Percentiles rank a stretch among this genome's conserved stretches.
These are phyloP conservation scores for Enoplosus armatus DNA, from an alignment of 2,797 vertebrate genomes.

Conservation along the genomic window DNA sequence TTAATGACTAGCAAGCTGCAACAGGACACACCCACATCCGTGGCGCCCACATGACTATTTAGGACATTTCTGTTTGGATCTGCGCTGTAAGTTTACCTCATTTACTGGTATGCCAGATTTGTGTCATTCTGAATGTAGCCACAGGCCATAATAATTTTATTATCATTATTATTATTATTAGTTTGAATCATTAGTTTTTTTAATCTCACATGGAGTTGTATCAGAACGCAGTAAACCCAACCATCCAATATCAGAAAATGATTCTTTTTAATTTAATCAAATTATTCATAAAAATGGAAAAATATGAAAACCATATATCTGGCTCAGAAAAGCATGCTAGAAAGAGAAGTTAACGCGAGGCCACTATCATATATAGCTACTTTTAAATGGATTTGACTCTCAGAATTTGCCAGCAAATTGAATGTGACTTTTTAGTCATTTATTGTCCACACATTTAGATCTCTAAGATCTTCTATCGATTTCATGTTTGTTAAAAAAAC, in stretches of 20 bases:
- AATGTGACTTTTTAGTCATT: not conserved
- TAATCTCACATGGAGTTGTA: not conserved
- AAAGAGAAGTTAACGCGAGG: not conserved
- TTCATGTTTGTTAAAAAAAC: not conserved
- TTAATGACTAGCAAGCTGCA: no score
- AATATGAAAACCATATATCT: not conserved
- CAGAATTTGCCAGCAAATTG: not conserved
- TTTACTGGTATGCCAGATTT: no score
- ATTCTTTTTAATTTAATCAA: not conserved
- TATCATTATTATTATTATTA: no score
- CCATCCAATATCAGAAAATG: not conserved
- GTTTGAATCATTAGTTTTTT: no score
- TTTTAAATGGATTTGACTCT: not conserved
- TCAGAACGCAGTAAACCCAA: not conserved
- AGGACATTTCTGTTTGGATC: no score
- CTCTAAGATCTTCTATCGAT: not conserved
- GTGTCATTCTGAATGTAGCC: no score
- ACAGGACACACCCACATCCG: no score
- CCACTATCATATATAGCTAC: no score
- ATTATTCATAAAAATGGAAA: not conserved
- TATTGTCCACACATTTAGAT: not conserved
- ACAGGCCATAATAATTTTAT: no score
- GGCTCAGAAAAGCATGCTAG: not conserved
- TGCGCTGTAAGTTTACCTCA: no score
- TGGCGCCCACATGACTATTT: no score